Percentiles rank a stretch among this genome's conserved stretches.
phyloP scores from a whole-genome alignment of 2,888 invertebrate species.

The Pherbina coryleti region DNA sequence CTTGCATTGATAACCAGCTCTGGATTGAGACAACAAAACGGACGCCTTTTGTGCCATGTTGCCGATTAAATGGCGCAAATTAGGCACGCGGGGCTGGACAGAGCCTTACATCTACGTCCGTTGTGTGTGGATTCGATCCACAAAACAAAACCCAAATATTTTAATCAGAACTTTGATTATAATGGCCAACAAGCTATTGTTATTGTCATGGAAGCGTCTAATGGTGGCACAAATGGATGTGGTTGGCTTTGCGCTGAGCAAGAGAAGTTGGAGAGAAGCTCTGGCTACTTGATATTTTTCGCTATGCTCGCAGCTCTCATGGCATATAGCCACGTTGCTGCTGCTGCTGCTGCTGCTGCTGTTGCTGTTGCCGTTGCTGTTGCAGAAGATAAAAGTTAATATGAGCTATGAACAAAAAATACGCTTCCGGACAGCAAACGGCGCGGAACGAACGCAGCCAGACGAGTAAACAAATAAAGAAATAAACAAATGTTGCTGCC shows the following conservation, averaged over 20 bases:
- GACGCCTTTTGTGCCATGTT: background rate
- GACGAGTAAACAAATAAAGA: constrained; percentile 45
- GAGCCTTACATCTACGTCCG: background rate
- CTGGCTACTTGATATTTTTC: no score
- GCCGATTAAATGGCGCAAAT: constrained; percentile 2
- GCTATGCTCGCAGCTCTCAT: no score
- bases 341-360: background rate
- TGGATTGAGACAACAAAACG: background rate
- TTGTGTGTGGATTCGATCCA: background rate
- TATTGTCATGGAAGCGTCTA: constrained; percentile 15
- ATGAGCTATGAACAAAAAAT: constrained; percentile 21
- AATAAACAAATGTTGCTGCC: constrained; percentile 52
- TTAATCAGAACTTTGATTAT: constrained; percentile 30
- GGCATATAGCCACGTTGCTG: no score
- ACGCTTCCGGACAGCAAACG: constrained; percentile 27
- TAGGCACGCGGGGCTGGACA: background rate
- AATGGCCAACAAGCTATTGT: constrained; percentile 26
- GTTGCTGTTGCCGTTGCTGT: background rate
- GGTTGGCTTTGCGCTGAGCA: background rate
- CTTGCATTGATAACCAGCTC: background rate
- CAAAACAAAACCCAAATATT: constrained; percentile 25
- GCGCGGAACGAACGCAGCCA: constrained; percentile 10
- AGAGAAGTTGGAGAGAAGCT: no score
- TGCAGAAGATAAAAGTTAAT: constrained; percentile 28
- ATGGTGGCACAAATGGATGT: constrained; percentile 24